These are phyloP conservation scores for Poeciliopsis prolifica DNA, from an alignment of 2,113 vertebrate genomes.

Conservation along the genomic window DNA sequence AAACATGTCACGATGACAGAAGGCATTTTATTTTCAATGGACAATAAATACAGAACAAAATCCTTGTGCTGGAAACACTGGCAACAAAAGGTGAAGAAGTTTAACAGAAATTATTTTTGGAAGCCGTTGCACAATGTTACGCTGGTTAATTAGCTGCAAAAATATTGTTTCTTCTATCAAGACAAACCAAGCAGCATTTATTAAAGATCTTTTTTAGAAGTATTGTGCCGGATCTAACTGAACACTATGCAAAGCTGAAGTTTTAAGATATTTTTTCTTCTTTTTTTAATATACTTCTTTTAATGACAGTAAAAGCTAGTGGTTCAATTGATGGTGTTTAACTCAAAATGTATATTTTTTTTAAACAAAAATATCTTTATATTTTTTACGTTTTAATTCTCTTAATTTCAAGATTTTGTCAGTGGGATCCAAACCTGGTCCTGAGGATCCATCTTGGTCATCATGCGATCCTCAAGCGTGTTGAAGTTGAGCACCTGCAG, in stretches of 20 bases:
- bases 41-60: not conserved
- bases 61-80: not conserved
- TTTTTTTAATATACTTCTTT: not conserved
- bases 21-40: not conserved
- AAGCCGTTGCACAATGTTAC: no score
- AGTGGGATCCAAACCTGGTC: conserved; percentile 86
- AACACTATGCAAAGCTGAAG: not conserved
- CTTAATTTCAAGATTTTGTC: not conserved
- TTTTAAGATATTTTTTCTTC: no score
- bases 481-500: conserved; percentile 98
- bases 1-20: not conserved
- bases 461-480: conserved; percentile 97
- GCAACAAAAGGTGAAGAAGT: no score
- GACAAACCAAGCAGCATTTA: no score
- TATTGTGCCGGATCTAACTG: no score
- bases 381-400: not conserved
- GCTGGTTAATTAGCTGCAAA: no score
- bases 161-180: no score
- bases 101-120: no score
- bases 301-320: not conserved
- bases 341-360: not conserved
- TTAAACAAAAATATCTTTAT: not conserved
- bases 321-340: not conserved
- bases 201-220: no score
- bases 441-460: conserved; percentile 99